These are phyloP conservation scores for Osedax frankpressi DNA, from an alignment of 2,888 invertebrate species.

Conservation along the genomic window DNA sequence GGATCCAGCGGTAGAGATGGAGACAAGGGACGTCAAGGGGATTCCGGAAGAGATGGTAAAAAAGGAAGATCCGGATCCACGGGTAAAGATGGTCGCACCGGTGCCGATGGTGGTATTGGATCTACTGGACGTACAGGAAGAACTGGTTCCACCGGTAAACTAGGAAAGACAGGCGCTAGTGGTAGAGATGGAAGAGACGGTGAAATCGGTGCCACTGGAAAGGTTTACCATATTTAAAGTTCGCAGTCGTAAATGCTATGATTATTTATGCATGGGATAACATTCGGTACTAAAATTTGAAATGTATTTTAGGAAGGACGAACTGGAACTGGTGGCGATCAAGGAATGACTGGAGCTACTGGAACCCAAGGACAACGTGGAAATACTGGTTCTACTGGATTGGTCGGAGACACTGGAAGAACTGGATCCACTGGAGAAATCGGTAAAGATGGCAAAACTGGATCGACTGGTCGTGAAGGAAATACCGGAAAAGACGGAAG, in stretches of 20 bases:
- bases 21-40: neutral
- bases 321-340: constrained; percentile 22
- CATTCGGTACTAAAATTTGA: constrained; percentile 9
- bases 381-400: neutral
- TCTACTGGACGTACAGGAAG: constrained; percentile 14
- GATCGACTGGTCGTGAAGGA: constrained; percentile 3
- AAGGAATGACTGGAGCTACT: neutral
- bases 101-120: neutral
- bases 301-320: constrained; percentile 18
- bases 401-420: neutral
- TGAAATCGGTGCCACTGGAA: constrained; percentile 15
- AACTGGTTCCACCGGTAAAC: constrained; percentile 19
- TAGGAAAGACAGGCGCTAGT: constrained; percentile 18
- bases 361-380: neutral
- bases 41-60: constrained; percentile 50
- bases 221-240: neutral
- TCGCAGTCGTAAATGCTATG: neutral
- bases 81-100: neutral
- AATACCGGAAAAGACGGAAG: neutral
- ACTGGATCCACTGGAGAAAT: neutral
- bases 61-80: constrained; percentile 7
- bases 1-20: constrained; percentile 3
- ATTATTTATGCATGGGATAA: constrained; percentile 1
- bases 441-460: neutral
- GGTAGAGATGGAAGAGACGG: constrained; percentile 23